These are phyloP conservation scores for Cryptomyrus ogoouensis DNA, from an alignment of 2,113 vertebrate species.

Conservation along the genomic window DNA sequence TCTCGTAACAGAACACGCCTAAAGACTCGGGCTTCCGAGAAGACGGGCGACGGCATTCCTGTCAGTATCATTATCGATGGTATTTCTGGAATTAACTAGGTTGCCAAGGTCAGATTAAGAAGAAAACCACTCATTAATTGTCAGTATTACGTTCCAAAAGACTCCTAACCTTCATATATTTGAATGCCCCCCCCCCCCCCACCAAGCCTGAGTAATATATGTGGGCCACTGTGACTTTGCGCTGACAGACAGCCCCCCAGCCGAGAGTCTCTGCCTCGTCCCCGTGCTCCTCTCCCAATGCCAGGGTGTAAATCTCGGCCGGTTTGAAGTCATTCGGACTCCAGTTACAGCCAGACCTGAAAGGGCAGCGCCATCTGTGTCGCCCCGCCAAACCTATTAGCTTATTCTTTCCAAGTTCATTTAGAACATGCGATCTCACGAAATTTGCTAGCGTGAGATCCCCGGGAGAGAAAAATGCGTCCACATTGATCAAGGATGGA, in stretches of 20 bases:
- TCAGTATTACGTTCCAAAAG: not conserved
- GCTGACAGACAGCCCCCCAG: slow-evolving; percentile 33
- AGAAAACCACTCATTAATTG: not conserved
- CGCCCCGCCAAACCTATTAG: slow-evolving; percentile 41
- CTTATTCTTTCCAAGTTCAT: slow-evolving; percentile 38
- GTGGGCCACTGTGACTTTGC: slow-evolving; percentile 35
- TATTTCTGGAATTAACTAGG: not conserved
- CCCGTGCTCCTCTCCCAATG: slow-evolving; percentile 41
- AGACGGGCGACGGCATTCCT: not conserved
- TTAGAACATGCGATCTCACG: slow-evolving; percentile 38
- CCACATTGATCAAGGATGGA: slow-evolving; percentile 41
- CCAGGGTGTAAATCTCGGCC: slow-evolving; percentile 27
- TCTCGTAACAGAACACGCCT: slow-evolving; percentile 11
- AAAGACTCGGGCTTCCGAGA: not conserved
- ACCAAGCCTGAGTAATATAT: slow-evolving; percentile 23
- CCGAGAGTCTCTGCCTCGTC: slow-evolving; percentile 35
- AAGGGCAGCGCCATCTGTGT: slow-evolving; percentile 31
- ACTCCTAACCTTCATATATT: not conserved
- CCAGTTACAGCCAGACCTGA: slow-evolving; percentile 15
- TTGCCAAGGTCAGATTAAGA: slow-evolving; percentile 13
- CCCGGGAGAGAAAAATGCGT: slow-evolving; percentile 29
- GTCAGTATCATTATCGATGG: not conserved
- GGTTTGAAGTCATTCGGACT: slow-evolving; percentile 35
- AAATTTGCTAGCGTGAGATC: slow-evolving; percentile 29
- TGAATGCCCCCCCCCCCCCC: not conserved